A percentile compares a stretch with the other conserved stretches of the same genome.
These are phyloP conservation scores for Cydia pomonella DNA, from an alignment of 1,140 invertebrate genomes.

Conservation along the genomic window DNA sequence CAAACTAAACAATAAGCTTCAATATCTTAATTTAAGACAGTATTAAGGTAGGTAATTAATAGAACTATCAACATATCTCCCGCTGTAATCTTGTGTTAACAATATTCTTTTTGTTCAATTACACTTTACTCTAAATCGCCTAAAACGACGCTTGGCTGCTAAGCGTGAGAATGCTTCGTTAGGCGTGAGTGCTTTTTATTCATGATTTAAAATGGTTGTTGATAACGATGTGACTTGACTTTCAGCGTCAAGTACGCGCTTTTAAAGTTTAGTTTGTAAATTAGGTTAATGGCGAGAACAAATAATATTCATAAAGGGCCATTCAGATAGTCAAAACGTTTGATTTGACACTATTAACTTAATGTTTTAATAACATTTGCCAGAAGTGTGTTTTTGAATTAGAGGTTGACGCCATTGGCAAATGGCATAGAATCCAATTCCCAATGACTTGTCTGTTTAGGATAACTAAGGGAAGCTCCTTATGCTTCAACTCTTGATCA, in stretches of 20 bases:
- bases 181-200: constrained; percentile 8
- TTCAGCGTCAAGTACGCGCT: constrained; percentile 6
- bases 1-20: neutral
- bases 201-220: constrained; percentile 1
- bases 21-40: neutral
- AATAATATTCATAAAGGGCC: neutral
- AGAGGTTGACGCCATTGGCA: no score
- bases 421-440: no score
- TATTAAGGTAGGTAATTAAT: constrained; percentile 41
- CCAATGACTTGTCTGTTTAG: no score
- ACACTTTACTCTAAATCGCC: neutral
- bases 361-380: no score
- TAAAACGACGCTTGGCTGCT: neutral
- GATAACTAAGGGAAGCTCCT: no score
- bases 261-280: neutral
- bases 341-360: no score
- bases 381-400: no score
- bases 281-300: neutral
- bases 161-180: constrained; percentile 18
- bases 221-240: neutral
- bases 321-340: neutral
- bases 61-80: constrained; percentile 50
- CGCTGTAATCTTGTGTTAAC: constrained; percentile 40
- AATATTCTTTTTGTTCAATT: neutral
- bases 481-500: no score